These are phyloP conservation scores for Tokudaia tokunoshimensis DNA, from an alignment of 2,797 vertebrate genomes.

Conservation along the genomic window DNA sequence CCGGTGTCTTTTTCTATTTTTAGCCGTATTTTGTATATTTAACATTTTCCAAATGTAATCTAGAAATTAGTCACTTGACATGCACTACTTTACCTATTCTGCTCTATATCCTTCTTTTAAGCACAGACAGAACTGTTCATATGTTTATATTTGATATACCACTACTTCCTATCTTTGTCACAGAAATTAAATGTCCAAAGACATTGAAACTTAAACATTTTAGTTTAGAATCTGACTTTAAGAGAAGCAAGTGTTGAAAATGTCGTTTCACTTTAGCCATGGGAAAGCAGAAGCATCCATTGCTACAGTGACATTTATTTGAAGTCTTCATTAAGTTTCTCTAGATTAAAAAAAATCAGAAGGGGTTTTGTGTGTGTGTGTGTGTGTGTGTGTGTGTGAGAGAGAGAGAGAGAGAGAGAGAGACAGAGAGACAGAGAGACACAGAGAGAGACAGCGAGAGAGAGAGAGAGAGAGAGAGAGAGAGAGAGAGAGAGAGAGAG, in stretches of 20 bases:
- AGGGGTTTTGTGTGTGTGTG: background rate
- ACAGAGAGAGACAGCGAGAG: too few species aligned
- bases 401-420: background rate
- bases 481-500: too few species aligned
- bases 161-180: background rate
- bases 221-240: background rate
- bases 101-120: background rate
- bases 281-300: background rate
- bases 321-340: background rate
- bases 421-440: too few species aligned
- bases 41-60: background rate
- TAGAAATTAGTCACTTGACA: background rate
- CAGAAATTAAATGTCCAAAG: background rate
- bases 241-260: background rate
- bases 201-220: background rate
- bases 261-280: background rate
- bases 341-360: background rate
- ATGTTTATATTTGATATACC: background rate
- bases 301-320: background rate
- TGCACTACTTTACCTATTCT: background rate
- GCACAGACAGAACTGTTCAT: background rate
- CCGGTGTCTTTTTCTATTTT: background rate
- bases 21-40: background rate
- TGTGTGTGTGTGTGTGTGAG: background rate
- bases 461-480: too few species aligned